phyloP scores from a whole-genome alignment of 2,888 invertebrate species.

The Lithophane semibrunnea region DNA sequence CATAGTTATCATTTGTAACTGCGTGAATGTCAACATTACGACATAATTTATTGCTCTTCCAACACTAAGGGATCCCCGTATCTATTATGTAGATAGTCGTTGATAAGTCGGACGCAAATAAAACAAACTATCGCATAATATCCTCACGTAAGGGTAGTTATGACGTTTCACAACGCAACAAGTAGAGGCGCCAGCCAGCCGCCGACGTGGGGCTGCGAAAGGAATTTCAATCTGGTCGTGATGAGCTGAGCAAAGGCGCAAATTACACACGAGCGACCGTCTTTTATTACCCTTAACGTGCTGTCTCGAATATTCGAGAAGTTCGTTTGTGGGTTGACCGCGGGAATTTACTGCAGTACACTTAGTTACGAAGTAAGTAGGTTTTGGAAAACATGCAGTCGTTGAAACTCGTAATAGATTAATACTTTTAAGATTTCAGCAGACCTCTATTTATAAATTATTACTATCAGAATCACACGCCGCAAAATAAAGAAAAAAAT shows the following conservation, averaged over 20 bases:
- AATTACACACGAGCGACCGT: slow-evolving; percentile 83
- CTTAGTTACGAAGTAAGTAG: slow-evolving; percentile 17
- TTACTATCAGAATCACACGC: background rate
- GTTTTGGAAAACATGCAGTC: slow-evolving; percentile 11
- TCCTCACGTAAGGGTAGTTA: slow-evolving; percentile 85
- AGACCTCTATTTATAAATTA: background rate
- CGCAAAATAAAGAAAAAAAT: background rate
- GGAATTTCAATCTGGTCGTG: slow-evolving; percentile 89
- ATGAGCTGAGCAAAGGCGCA: slow-evolving; percentile 85
- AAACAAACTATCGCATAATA: slow-evolving; percentile 79
- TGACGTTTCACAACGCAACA: slow-evolving; percentile 87
- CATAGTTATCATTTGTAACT: slow-evolving; percentile 23
- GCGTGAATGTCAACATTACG: slow-evolving; percentile 28
- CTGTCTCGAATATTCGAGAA: slow-evolving; percentile 66
- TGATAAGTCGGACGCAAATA: slow-evolving; percentile 74
- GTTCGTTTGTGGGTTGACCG: slow-evolving; percentile 55
- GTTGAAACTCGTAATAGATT: slow-evolving; percentile 9
- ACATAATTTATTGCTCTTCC: slow-evolving; percentile 41
- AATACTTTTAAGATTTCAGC: background rate
- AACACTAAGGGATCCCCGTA: slow-evolving; percentile 21
- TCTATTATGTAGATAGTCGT: slow-evolving; percentile 48
- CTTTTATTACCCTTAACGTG: slow-evolving; percentile 73
- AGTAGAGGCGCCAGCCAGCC: slow-evolving; percentile 84
- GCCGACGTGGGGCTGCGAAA: slow-evolving; percentile 80
- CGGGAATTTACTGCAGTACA: slow-evolving; percentile 37